phyloP scores from a whole-genome alignment of 2,797 vertebrate species.

The Esox lucius region DNA sequence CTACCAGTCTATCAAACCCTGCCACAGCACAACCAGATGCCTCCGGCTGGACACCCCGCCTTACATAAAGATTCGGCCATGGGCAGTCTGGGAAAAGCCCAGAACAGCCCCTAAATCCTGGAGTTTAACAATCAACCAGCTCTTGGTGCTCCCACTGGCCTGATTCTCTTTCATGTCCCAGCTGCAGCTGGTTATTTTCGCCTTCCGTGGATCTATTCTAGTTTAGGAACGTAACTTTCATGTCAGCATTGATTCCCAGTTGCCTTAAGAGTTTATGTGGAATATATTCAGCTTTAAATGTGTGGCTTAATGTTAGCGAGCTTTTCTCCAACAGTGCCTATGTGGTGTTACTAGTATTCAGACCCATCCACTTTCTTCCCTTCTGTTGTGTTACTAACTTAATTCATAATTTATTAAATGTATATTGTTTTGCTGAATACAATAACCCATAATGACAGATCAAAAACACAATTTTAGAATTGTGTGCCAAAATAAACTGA shows the following conservation, averaged over 20 bases:
- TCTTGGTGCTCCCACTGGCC: constrained; percentile 40
- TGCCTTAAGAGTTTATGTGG: neutral
- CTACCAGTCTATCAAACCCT: constrained; percentile 44
- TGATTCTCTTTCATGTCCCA: constrained; percentile 60
- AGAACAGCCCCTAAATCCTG: constrained; percentile 58
- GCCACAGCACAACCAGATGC: constrained; percentile 46
- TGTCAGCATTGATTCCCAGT: neutral
- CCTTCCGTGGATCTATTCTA: neutral
- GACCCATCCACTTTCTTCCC: no score
- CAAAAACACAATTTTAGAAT: no score
- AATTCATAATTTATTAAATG: no score
- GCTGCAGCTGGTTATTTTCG: neutral
- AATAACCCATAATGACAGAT: no score
- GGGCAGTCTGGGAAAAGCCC: constrained; percentile 54
- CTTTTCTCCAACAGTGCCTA: neutral
- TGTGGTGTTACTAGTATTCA: no score
- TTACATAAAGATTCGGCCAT: constrained; percentile 32
- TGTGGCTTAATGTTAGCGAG: neutral
- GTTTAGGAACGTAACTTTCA: neutral
- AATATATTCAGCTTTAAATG: neutral
- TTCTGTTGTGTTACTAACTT: no score
- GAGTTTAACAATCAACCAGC: constrained; percentile 56
- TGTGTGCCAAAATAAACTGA: no score
- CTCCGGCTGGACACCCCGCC: constrained; percentile 56
- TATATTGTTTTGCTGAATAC: no score